Base-by-base conservation (phyloP, 2,888 invertebrate genomes). In the Argyresthia albistria region DNA sequence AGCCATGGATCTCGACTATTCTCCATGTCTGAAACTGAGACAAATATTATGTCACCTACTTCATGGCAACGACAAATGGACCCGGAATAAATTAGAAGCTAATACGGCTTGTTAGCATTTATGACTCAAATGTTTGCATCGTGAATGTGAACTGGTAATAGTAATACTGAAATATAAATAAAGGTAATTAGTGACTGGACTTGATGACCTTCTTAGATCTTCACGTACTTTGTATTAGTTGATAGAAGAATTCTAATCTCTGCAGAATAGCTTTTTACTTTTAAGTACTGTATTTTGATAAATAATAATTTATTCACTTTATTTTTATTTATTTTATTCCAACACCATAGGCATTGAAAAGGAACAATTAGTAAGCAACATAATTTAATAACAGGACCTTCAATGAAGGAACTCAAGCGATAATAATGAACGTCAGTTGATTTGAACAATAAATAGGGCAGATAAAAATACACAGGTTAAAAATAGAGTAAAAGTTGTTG, bases 111-210 rank as follows among this genome's bases (percentile, higher is more conserved):
- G 37, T 51, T 51, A 45, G 45, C 51, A 51, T 45, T 35, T 51
- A 51, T 35, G n/a, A 49, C 14, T 49, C 11, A 37, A 37, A 49
- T 25, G 15, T 51, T 45, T 12, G 45, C 45, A 45, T 15, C 35
- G 35, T 45, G 49, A 49, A 49, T 51, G 45, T 11, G n/a, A 36
- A 51, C 45, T 36, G 36, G 35, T 11, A 67, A 60, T 57, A 58
- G 62, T 25, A 25, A 25, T 25, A 25, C 25, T 25, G 25, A 25
- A 25, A 25, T 25, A 4, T 69, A 71, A 67, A 66, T 56, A 57
- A 61, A 66, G 60, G 57, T 70, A 73, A 74, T 73, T 68, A 66
- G 67, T 57, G 63, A 65, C 67, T 63, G 64, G 70, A 67, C 65
- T 56, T 50, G 66, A 58, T 66, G 64, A 58, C 76, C 77, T 80